Evolutionary conservation across 2,113 vertebrate species (phyloP).

Genomic region (Phrynosoma platyrhinos): DNA sequence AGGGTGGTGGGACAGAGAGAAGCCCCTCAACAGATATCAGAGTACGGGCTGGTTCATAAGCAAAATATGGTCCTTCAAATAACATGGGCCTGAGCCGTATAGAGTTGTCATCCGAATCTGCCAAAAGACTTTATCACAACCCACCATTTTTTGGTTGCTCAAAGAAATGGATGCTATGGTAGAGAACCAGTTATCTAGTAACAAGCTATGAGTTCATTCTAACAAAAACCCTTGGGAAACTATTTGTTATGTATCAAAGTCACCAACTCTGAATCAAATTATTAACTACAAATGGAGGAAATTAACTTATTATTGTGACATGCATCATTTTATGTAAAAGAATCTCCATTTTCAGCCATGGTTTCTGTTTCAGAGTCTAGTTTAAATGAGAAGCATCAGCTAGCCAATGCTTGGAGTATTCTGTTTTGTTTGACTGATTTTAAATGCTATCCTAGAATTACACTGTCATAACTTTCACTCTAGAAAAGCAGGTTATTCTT

Average conservation of each 20-base stretch:
- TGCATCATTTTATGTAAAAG: conserved; percentile 49
- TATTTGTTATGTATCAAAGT: conserved; percentile 52
- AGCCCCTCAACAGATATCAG: no score
- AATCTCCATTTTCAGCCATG: conserved; percentile 7
- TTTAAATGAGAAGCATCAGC: conserved; percentile 59
- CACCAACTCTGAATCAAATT: conserved; percentile 56
- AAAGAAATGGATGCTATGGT: neutral
- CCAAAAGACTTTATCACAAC: neutral
- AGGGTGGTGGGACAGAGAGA: no score
- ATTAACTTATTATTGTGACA: conserved; percentile 52
- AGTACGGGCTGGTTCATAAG: no score
- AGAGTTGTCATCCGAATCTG: neutral
- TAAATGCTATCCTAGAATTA: conserved; percentile 70
- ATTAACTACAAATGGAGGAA: conserved; percentile 63
- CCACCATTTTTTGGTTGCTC: neutral
- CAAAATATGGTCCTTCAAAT: no score
- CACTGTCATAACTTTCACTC: conserved; percentile 70
- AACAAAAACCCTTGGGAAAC: conserved; percentile 21
- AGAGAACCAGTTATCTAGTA: neutral
- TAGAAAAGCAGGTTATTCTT: conserved; percentile 81
- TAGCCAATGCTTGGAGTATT: conserved; percentile 49
- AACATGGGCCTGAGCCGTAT: no score
- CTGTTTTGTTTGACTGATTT: conserved; percentile 73
- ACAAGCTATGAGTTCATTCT: neutral
- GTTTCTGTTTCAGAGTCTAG: conserved; percentile 52